These are phyloP conservation scores for Torymus texanus DNA, from an alignment of 2,888 invertebrate genomes.

Conservation along the genomic window DNA sequence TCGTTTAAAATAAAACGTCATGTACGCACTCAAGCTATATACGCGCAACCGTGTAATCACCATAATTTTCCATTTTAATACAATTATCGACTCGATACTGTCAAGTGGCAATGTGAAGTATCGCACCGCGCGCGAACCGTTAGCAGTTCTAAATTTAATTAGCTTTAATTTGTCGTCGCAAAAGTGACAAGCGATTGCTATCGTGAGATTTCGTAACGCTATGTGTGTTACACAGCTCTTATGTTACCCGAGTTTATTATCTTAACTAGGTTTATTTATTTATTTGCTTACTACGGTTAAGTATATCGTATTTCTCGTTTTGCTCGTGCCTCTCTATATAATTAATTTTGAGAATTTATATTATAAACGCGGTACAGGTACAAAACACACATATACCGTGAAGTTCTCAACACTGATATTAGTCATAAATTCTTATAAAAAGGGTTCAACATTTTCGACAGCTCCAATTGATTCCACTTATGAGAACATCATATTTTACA, in stretches of 20 bases:
- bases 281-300: background rate
- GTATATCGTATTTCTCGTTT: background rate
- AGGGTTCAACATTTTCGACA: too few relatives aligned
- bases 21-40: background rate
- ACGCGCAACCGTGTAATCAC: slow-evolving; percentile 62
- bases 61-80: slow-evolving; percentile 68
- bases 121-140: slow-evolving; percentile 43
- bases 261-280: background rate
- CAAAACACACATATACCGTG: too few relatives aligned
- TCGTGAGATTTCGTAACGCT: slow-evolving; percentile 41
- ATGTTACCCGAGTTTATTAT: slow-evolving; percentile 13
- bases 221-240: background rate
- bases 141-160: slow-evolving; percentile 67
- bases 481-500: too few relatives aligned
- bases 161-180: slow-evolving; percentile 65
- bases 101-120: slow-evolving; percentile 39
- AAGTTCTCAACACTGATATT: too few relatives aligned
- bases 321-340: background rate
- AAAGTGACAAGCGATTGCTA: slow-evolving; percentile 64
- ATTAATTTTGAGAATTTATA: too few relatives aligned
- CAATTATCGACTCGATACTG: slow-evolving; percentile 68
- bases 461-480: too few relatives aligned
- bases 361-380: too few relatives aligned
- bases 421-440: too few relatives aligned
- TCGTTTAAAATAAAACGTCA: slow-evolving; percentile 25